Percentiles rank a stretch among this genome's conserved stretches.
Conservation (phyloP, 2,797 vertebrate genomes). For the Loris lydekkerianus region DNA sequence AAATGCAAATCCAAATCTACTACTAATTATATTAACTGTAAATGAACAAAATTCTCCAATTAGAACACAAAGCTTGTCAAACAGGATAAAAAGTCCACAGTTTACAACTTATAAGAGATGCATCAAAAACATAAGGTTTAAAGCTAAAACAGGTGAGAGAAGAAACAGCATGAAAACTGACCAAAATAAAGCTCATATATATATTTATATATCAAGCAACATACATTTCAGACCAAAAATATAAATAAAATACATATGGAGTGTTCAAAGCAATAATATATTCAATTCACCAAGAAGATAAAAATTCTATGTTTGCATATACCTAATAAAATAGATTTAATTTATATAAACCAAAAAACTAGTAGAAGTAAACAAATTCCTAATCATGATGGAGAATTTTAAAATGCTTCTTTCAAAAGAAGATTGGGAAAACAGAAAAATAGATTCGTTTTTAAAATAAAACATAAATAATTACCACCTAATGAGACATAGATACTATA, state of each 20-base stretch:
- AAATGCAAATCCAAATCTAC: not conserved
- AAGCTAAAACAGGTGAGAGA: not conserved
- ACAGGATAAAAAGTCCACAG: not conserved
- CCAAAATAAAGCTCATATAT: not conserved
- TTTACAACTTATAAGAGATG: not conserved
- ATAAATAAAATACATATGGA: not conserved
- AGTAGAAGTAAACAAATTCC: not conserved
- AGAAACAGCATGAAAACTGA: not conserved
- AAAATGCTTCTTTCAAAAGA: not conserved
- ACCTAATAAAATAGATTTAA: not conserved
- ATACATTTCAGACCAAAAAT: not conserved
- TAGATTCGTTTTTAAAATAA: not conserved
- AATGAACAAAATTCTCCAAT: not conserved
- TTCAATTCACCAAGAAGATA: not conserved
- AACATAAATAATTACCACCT: not conserved
- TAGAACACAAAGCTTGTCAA: not conserved
- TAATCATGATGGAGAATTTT: not conserved
- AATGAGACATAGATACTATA: not conserved
- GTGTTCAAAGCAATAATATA: not conserved
- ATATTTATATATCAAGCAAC: not conserved
- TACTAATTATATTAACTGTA: not conserved
- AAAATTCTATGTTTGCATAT: not conserved
- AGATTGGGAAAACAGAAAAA: not conserved
- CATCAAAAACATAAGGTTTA: not conserved
- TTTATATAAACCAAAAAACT: not conserved